Percentiles rank a stretch among this genome's conserved stretches.
phyloP scores from a whole-genome alignment of 2,888 invertebrate species.

The Sipha maydis region DNA sequence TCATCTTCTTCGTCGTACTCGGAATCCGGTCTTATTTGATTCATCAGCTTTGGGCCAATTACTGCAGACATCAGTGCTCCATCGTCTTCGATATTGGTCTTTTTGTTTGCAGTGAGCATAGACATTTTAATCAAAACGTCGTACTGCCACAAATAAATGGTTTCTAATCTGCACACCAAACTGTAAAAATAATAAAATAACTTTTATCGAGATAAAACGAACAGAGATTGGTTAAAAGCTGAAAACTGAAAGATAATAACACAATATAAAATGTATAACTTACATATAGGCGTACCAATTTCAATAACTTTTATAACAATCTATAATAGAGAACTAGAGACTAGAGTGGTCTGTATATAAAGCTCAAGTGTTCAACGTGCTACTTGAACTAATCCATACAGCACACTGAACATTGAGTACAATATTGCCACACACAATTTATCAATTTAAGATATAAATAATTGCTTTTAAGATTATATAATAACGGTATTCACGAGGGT shows the following conservation, averaged over 20 bases:
- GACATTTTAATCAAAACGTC: conserved; percentile 23
- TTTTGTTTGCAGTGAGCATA: conserved; percentile 17
- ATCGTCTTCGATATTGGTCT: conserved; percentile 34
- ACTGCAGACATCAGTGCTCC: neutral
- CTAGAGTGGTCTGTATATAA: neutral
- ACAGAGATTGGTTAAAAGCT: neutral
- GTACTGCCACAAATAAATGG: neutral
- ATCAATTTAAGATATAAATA: conserved; percentile 29
- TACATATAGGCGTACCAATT: neutral
- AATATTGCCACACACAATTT: neutral
- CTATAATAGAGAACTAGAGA: neutral
- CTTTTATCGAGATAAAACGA: neutral
- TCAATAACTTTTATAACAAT: neutral
- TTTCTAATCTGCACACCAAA: neutral
- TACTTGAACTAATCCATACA: conserved; percentile 30
- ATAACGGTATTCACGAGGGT: neutral
- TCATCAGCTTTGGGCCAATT: conserved; percentile 15
- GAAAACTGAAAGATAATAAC: neutral
- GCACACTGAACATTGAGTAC: neutral
- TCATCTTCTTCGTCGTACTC: conserved; percentile 55
- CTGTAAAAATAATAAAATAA: neutral
- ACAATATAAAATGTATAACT: neutral
- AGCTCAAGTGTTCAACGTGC: neutral
- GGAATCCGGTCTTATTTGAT: conserved; percentile 21
- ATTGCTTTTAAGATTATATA: conserved; percentile 28